phyloP scores from a whole-genome alignment of 2,113 vertebrate genomes.

The Bungarus multicinctus region DNA sequence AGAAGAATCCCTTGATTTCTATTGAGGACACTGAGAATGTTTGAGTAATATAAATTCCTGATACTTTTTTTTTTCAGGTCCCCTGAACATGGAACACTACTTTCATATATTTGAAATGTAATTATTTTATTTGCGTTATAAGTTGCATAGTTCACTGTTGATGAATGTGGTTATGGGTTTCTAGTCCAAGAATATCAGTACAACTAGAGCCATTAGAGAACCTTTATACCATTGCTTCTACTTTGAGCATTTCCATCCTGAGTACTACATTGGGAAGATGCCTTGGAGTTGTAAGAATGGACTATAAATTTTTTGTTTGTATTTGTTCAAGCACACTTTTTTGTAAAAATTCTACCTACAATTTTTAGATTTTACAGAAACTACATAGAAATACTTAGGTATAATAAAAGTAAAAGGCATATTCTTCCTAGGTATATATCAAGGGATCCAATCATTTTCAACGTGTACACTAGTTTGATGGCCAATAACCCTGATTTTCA shows the following conservation, averaged over 20 bases:
- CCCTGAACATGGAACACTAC: background rate
- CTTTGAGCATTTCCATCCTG: background rate
- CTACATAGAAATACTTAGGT: background rate
- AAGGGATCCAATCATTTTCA: background rate
- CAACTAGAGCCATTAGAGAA: background rate
- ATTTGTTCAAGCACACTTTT: background rate
- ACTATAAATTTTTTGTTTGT: background rate
- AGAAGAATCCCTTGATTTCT: background rate
- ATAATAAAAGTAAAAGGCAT: background rate
- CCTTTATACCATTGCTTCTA: background rate
- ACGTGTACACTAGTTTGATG: background rate
- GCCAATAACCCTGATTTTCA: background rate
- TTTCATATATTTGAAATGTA: background rate
- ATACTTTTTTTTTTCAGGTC: background rate
- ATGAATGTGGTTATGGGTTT: background rate
- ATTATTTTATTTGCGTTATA: background rate
- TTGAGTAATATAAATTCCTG: background rate
- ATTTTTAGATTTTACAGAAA: background rate
- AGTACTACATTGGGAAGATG: background rate
- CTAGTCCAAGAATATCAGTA: background rate
- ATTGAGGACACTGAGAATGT: background rate
- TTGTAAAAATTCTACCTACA: background rate
- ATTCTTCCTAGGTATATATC: background rate
- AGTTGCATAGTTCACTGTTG: background rate
- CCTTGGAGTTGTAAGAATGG: background rate